Conservation (phyloP, 1,140 invertebrate genomes). For the Drosophila persimilis region DNA sequence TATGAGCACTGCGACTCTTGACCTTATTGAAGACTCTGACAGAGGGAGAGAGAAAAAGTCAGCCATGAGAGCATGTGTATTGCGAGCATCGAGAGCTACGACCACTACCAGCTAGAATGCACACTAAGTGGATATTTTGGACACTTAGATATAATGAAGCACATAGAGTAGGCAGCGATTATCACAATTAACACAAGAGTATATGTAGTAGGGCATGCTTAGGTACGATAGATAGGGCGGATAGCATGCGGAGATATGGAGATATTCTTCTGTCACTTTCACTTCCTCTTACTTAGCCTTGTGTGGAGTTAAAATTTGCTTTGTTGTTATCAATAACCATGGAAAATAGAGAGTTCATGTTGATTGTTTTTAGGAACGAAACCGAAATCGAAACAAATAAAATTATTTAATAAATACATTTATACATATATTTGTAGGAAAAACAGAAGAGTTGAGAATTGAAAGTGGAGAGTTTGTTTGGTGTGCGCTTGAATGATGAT, state of each 20-base stretch:
- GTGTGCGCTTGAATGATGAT: constrained; percentile 51
- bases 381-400: constrained; percentile 28
- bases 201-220: constrained; percentile 25
- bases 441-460: constrained; percentile 27
- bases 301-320: constrained; percentile 72
- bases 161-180: constrained; percentile 51
- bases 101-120: constrained; percentile 8
- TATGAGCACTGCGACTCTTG: constrained; percentile 98
- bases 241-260: constrained; percentile 60
- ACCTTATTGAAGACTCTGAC: constrained; percentile 98
- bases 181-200: neutral
- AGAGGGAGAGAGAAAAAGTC: constrained; percentile 19
- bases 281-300: constrained; percentile 70
- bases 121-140: constrained; percentile 33
- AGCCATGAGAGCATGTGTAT: constrained; percentile 38
- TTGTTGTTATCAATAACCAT: constrained; percentile 64
- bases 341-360: constrained; percentile 74
- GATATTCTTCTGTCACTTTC: constrained; percentile 27
- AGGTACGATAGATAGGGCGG: constrained; percentile 10
- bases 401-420: constrained; percentile 39
- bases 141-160: constrained; percentile 51
- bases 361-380: constrained; percentile 16
- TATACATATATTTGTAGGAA: constrained; percentile 21
- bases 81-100: neutral
- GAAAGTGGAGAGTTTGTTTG: constrained; percentile 4